Evolutionary conservation across 2,113 vertebrate genomes (phyloP).

Genomic region (Callopanchax toddi): DNA sequence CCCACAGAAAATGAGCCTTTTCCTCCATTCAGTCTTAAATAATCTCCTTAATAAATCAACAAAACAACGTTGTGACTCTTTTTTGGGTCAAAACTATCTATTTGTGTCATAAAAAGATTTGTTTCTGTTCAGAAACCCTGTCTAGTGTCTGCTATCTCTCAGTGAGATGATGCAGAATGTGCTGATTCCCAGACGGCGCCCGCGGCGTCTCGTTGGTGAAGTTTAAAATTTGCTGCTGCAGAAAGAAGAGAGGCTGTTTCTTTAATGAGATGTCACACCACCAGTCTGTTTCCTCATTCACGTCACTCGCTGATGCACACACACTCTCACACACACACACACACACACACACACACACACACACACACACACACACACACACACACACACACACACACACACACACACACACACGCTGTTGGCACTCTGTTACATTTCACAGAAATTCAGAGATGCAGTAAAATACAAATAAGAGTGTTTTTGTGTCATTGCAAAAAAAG

Average conservation of each 20-base stretch:
- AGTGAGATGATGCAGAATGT: neutral
- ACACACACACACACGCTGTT: neutral
- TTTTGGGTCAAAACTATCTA: neutral
- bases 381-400: neutral
- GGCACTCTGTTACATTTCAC: neutral
- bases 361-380: neutral
- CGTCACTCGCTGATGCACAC: neutral
- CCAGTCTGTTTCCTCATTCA: constrained; percentile 35
- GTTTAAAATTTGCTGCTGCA: neutral
- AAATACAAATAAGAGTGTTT: neutral
- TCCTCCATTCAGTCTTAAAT: neutral
- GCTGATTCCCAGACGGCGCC: neutral
- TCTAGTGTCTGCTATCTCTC: no score
- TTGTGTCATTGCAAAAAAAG: neutral
- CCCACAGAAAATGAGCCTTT: neutral
- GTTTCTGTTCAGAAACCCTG: no score
- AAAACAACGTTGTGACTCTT: neutral
- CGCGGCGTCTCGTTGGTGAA: constrained; percentile 5
- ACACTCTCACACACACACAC: neutral
- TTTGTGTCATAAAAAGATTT: neutral
- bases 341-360: neutral
- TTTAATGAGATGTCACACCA: constrained; percentile 47
- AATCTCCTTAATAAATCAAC: neutral
- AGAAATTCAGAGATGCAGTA: neutral
- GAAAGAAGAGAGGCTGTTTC: constrained; percentile 24